These are phyloP conservation scores for Psittacula derbiana DNA, from an alignment of 2,797 vertebrate species.

Conservation along the genomic window DNA sequence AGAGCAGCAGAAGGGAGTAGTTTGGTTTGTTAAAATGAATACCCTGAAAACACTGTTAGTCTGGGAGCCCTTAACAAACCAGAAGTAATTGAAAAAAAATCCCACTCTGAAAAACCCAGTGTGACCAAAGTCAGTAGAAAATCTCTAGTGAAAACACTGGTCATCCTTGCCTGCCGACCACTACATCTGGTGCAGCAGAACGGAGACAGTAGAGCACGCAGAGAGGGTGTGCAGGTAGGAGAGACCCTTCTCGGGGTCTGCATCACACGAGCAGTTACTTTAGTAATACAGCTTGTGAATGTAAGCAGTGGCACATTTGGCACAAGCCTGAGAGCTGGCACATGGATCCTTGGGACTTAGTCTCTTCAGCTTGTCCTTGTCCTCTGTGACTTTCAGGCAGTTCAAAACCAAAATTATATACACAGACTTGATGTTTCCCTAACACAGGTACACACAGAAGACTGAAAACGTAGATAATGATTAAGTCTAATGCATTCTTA, in stretches of 20 bases:
- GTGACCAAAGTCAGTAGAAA: background rate
- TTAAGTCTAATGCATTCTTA: background rate
- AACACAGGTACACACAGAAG: background rate
- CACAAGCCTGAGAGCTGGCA: background rate
- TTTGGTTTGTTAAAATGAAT: background rate
- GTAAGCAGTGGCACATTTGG: background rate
- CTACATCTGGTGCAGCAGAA: background rate
- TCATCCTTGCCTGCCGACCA: background rate
- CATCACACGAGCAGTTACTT: accelerated
- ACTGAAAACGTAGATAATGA: background rate
- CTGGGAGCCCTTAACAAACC: background rate
- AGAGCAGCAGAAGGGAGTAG: background rate
- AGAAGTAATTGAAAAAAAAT: background rate
- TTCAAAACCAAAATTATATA: background rate
- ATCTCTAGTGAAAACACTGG: background rate
- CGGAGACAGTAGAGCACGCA: background rate
- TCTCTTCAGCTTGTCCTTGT: accelerated
- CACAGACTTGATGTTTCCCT: background rate
- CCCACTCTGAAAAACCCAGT: background rate
- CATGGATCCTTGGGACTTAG: background rate
- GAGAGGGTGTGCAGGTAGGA: background rate
- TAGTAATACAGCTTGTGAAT: background rate
- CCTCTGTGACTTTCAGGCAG: background rate
- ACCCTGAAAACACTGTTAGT: background rate
- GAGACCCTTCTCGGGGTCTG: background rate